Percentiles rank a stretch among this genome's conserved stretches.
phyloP scores from a whole-genome alignment of 2,888 invertebrate genomes.

The Drosophila yooni region DNA sequence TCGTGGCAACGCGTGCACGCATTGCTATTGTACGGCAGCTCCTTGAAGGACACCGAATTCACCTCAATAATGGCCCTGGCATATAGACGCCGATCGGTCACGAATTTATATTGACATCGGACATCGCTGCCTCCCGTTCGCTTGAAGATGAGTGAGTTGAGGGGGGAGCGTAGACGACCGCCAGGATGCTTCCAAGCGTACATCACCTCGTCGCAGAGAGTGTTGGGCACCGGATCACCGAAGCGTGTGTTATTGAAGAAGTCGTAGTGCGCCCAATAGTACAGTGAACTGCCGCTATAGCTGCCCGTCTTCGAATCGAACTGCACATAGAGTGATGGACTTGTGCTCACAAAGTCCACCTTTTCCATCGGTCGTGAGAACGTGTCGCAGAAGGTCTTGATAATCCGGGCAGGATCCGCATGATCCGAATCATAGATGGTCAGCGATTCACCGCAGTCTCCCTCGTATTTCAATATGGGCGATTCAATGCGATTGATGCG shows the following conservation, averaged over 20 bases:
- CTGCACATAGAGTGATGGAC: conserved; percentile 93
- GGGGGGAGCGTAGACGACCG: conserved; percentile 92
- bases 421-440: conserved; percentile 95
- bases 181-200: conserved; percentile 92
- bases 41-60: conserved; percentile 93
- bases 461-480: conserved; percentile 93
- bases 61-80: conserved; percentile 92
- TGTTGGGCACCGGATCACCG: conserved; percentile 92
- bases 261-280: conserved; percentile 97
- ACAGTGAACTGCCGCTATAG: conserved; percentile 96
- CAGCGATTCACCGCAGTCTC: conserved; percentile 95
- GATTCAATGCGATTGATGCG: conserved; percentile 95
- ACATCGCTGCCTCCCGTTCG: conserved; percentile 91
- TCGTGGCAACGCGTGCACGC: conserved; percentile 94
- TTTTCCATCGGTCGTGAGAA: conserved; percentile 97
- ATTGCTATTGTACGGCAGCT: conserved; percentile 91
- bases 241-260: conserved; percentile 96
- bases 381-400: conserved; percentile 97
- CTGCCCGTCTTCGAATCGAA: conserved; percentile 97
- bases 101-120: conserved; percentile 92
- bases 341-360: conserved; percentile 95
- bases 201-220: conserved; percentile 94
- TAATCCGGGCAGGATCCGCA: conserved; percentile 95
- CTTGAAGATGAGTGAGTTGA: conserved; percentile 95
- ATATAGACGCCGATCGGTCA: conserved; percentile 92